A percentile compares a stretch with the other conserved stretches of the same genome.
Conservation (phyloP, 2,888 invertebrate species). For the Ochropleura leucogaster region DNA sequence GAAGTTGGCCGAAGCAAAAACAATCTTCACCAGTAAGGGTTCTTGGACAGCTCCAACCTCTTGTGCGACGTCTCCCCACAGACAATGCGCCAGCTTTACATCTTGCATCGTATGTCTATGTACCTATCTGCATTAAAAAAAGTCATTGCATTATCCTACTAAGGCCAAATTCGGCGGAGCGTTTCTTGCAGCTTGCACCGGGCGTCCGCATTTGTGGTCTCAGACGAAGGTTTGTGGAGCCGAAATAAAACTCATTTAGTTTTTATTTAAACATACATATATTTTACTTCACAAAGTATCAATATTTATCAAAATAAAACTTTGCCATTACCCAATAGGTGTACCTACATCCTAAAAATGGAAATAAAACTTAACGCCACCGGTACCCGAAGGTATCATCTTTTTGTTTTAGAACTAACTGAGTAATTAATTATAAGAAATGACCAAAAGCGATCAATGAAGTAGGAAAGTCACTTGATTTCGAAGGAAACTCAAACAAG, state of each 20-base stretch:
- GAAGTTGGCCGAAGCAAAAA: too few relatives aligned
- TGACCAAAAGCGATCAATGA: not conserved
- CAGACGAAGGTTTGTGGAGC: not conserved
- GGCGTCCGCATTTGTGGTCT: not conserved
- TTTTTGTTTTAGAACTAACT: not conserved
- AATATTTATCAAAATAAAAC: slow-evolving; percentile 21
- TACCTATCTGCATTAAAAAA: too few relatives aligned
- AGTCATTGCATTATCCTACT: too few relatives aligned
- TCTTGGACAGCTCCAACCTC: too few relatives aligned
- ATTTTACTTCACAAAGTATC: slow-evolving; percentile 7
- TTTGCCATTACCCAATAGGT: not conserved
- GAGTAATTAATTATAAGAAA: not conserved
- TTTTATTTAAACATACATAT: not conserved
- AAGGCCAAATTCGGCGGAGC: too few relatives aligned
- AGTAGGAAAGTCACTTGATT: not conserved
- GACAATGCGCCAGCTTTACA: too few relatives aligned
- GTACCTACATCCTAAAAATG: not conserved
- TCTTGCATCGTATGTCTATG: too few relatives aligned
- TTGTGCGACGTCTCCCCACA: too few relatives aligned
- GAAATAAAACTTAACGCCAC: not conserved
- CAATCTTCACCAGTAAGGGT: too few relatives aligned
- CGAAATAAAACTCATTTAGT: slow-evolving; percentile 5
- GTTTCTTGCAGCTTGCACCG: too few relatives aligned
- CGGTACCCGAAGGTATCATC: not conserved
- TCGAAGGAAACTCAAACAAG: not conserved